Evolutionary conservation across 2,113 vertebrate genomes (phyloP), one percentile per base, ranked within the genome.

Genomic region (Coryphaenoides rupestris): DNA sequence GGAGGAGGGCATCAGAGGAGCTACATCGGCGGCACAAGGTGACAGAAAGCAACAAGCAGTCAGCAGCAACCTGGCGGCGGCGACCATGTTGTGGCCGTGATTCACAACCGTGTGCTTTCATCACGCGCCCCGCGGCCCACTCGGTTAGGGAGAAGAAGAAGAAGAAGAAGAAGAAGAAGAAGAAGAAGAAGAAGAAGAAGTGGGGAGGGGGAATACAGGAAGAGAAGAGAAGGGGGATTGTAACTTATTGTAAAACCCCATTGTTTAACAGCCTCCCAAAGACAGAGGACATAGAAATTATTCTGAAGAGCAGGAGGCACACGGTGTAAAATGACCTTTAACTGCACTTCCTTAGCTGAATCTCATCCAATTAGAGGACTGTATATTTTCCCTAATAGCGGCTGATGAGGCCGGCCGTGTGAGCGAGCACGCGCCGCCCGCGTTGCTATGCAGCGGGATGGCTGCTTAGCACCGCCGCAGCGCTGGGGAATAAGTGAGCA

Each of bases 401-500:
- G 89, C 93, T 98, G 97, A 99, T 98, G 94, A 99, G 94, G 91
- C 93, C 80, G 88, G 87, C 92, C 89, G 89, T 94, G 96, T 98
- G 95, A 94, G 94, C 76, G 89, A 93, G 92, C 97, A 99, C 95
- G 96, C 92, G 93, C 90, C 76, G 73, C 70, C 86, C 83, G 92
- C 93, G 96, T 98, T 95, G 95, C 96, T 96, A 98, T 96, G 96
- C 94, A 93, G 95, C 89, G 87, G 93, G 95, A 94, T 90, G 93
- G 93, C 94, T 93, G 94, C 93, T 94, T 93, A 96, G 94, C 90
- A 90, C 93, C 90, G 81, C 92, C 93, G 90, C 87, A 94, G 94
- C 95, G 90, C 95, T 92, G 80, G 96, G 95, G 96, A 96, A 96
- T 98, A 99, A 98, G 96, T 99, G 97, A 99, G 95, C 96, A 98